These are phyloP conservation scores for Epirrhoe alternata DNA, from an alignment of 2,888 invertebrate genomes.

Conservation along the genomic window DNA sequence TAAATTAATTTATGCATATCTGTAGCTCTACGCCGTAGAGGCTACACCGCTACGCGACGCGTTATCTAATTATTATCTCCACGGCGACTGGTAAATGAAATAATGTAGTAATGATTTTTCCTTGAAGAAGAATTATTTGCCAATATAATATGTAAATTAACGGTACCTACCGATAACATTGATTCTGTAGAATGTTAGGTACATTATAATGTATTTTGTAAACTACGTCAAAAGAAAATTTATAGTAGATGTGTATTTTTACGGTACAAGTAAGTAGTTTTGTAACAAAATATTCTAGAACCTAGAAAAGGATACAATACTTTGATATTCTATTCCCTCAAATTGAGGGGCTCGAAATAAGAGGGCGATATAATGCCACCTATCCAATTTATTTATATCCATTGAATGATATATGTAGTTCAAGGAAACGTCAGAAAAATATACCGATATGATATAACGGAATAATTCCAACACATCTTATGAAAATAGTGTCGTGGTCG, in stretches of 20 bases:
- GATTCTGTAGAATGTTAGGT: too few relatives aligned
- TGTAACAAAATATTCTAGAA: not conserved
- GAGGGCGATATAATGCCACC: constrained; percentile 26
- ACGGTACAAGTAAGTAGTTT: not conserved
- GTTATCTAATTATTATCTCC: not conserved
- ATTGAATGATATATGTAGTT: constrained; percentile 31
- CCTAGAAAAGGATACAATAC: constrained; percentile 26
- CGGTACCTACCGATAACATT: too few relatives aligned
- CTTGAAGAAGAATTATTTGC: too few relatives aligned
- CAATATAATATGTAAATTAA: too few relatives aligned
- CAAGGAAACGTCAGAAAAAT: constrained; percentile 20
- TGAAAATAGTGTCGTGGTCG: constrained; percentile 2
- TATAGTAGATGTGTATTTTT: too few relatives aligned
- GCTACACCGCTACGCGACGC: not conserved
- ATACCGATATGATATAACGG: constrained; percentile 21
- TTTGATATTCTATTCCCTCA: constrained; percentile 38
- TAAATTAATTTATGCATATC: not conserved
- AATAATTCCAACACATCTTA: constrained; percentile 12
- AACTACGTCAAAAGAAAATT: too few relatives aligned
- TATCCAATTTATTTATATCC: constrained; percentile 40
- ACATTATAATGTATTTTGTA: too few relatives aligned
- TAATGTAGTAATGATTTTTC: not conserved
- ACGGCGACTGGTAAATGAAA: not conserved
- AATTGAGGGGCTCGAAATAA: constrained; percentile 34
- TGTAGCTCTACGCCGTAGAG: not conserved